These are phyloP conservation scores for Apteryx owenii DNA, from an alignment of 2,113 vertebrate genomes.

Conservation along the genomic window DNA sequence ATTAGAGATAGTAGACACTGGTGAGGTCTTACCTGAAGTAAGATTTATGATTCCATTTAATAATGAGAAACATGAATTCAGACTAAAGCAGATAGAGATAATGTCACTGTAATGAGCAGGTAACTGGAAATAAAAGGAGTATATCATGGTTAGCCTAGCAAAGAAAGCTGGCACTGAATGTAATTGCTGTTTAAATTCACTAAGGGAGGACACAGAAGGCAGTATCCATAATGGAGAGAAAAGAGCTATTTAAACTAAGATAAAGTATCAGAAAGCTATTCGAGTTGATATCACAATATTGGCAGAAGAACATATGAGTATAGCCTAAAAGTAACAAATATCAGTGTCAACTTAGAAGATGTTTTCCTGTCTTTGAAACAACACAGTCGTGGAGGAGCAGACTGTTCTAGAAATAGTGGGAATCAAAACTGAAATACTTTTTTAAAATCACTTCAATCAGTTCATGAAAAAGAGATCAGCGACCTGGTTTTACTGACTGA, in stretches of 20 bases:
- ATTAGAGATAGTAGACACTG: neutral
- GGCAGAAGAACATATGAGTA: neutral
- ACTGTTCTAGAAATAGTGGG: neutral
- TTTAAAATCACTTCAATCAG: neutral
- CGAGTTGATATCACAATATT: neutral
- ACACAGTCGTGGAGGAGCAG: neutral
- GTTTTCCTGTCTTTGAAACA: neutral
- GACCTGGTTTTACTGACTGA: fast-evolving
- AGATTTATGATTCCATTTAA: neutral
- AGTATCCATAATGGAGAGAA: neutral
- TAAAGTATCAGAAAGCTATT: neutral
- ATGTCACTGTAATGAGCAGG: neutral
- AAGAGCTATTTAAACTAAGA: neutral
- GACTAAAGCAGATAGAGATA: neutral
- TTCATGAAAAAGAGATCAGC: neutral
- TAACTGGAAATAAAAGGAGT: neutral
- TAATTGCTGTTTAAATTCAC: neutral
- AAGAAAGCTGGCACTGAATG: neutral
- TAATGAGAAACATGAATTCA: neutral
- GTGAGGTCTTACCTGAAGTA: neutral
- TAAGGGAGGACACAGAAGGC: neutral
- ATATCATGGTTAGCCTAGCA: neutral
- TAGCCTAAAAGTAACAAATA: neutral
- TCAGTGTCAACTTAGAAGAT: neutral
- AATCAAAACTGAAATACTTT: neutral